Evolutionary conservation across 2,888 invertebrate species (phyloP).

Genomic region (Rhogogaster chlorosoma): DNA sequence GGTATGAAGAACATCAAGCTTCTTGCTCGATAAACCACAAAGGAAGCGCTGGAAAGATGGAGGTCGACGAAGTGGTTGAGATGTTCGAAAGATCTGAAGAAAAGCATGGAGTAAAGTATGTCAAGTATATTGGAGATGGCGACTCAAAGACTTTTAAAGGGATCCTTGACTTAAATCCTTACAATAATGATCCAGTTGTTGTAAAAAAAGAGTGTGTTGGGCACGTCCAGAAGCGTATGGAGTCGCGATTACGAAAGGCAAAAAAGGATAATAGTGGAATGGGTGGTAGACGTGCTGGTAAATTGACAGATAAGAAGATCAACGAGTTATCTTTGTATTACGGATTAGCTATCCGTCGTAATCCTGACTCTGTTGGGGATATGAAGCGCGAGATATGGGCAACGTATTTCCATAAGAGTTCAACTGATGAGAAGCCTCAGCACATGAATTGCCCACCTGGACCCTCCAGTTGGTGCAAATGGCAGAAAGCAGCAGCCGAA

Average conservation of each 20-base stretch:
- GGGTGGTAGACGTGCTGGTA: conserved; percentile 41
- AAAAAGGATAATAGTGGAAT: conserved; percentile 47
- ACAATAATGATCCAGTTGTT: conserved; percentile 43
- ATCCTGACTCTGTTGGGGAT: conserved; percentile 49
- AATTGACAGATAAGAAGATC: conserved; percentile 52
- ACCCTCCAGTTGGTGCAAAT: conserved; percentile 53
- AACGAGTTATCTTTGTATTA: conserved; percentile 27
- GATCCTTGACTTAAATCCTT: conserved; percentile 50
- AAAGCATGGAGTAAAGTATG: conserved; percentile 50
- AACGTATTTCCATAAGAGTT: conserved; percentile 50
- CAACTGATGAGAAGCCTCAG: conserved; percentile 51
- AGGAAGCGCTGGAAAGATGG: conserved; percentile 56
- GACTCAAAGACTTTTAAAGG: conserved; percentile 54
- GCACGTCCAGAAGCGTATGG: conserved; percentile 56
- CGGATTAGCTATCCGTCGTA: conserved; percentile 38
- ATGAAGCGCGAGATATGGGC: conserved; percentile 56
- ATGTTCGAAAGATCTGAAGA: conserved; percentile 53
- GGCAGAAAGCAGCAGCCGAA: conserved; percentile 39
- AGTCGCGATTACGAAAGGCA: conserved; percentile 46
- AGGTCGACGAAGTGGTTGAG: conserved; percentile 52
- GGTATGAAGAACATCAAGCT: conserved; percentile 49
- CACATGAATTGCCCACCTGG: conserved; percentile 52
- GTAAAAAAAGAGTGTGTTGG: no score
- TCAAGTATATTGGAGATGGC: conserved; percentile 56
- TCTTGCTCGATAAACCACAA: conserved; percentile 51